A percentile compares a stretch with the other conserved stretches of the same genome.
Conservation (phyloP, 2,888 invertebrate species). For the Biston stratarius region DNA sequence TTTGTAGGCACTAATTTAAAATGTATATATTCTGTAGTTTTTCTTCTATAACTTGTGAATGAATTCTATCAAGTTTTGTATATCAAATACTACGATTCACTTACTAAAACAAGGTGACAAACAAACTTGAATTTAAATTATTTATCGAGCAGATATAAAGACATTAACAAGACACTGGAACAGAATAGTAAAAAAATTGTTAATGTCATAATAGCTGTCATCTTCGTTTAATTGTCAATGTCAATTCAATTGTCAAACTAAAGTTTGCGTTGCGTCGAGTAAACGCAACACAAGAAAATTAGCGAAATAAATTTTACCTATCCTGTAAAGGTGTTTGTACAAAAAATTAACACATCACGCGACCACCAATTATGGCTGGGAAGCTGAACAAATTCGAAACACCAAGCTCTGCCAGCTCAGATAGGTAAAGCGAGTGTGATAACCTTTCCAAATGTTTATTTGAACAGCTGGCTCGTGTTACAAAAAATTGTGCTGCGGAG, state of each 20-base stretch:
- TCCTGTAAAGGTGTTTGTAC: slow-evolving; percentile 47
- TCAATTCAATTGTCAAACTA: slow-evolving; percentile 24
- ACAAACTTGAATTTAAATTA: no score
- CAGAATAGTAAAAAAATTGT: no score
- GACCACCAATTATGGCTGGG: slow-evolving; percentile 76
- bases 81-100: background rate
- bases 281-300: slow-evolving; percentile 58
- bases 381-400: slow-evolving; percentile 91
- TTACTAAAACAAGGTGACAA: no score
- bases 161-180: no score
- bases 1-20: background rate
- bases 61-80: no score
- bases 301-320: slow-evolving; percentile 58
- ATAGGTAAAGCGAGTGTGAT: slow-evolving; percentile 89
- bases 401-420: slow-evolving; percentile 96
- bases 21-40: no score
- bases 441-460: slow-evolving; percentile 76
- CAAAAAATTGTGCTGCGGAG: slow-evolving; percentile 63
- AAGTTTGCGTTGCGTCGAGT: slow-evolving; percentile 50
- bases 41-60: no score
- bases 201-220: no score
- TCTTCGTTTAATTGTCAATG: background rate
- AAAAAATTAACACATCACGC: slow-evolving; percentile 51
- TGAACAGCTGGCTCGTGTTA: slow-evolving; percentile 79
- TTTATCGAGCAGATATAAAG: no score